Evolutionary conservation across 2,113 vertebrate genomes (phyloP).

Genomic region (Cricetomys ansorgei): DNA sequence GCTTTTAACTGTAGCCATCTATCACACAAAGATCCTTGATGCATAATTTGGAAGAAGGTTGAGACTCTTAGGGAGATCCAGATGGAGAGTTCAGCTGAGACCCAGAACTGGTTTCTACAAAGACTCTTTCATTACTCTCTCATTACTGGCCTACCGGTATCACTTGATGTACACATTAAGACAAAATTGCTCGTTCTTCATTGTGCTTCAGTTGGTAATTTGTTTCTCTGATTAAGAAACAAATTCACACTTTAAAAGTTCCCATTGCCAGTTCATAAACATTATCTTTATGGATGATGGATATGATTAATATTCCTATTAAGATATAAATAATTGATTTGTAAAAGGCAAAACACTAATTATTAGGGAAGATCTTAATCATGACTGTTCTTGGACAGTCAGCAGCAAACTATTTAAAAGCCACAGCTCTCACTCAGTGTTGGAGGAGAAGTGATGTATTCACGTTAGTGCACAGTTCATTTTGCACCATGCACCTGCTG

Average conservation of each 20-base stretch:
- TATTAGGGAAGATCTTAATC: constrained; percentile 52
- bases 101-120: not conserved
- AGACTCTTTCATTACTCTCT: not conserved
- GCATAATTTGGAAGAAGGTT: constrained; percentile 44
- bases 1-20: constrained; percentile 5
- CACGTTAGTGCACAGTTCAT: constrained; percentile 5
- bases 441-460: constrained; percentile 6
- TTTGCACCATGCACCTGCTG: not conserved
- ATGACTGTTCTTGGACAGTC: constrained; percentile 1
- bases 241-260: constrained; percentile 54
- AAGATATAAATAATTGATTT: constrained; percentile 69
- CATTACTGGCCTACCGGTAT: not conserved
- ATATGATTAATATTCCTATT: constrained; percentile 68
- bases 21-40: constrained; percentile 30
- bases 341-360: constrained; percentile 67
- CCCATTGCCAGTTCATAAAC: constrained; percentile 56
- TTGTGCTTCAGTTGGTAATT: constrained; percentile 47
- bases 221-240: constrained; percentile 59
- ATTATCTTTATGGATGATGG: constrained; percentile 48
- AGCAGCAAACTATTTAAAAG: constrained; percentile 27
- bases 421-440: not conserved
- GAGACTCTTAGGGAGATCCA: not conserved
- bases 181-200: not conserved
- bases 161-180: constrained; percentile 8
- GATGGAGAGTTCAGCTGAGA: constrained; percentile 25